Evolutionary conservation across 92 coral and sea anemone genomes (phyloP).

Genomic region (Galaxea fascicularis): DNA sequence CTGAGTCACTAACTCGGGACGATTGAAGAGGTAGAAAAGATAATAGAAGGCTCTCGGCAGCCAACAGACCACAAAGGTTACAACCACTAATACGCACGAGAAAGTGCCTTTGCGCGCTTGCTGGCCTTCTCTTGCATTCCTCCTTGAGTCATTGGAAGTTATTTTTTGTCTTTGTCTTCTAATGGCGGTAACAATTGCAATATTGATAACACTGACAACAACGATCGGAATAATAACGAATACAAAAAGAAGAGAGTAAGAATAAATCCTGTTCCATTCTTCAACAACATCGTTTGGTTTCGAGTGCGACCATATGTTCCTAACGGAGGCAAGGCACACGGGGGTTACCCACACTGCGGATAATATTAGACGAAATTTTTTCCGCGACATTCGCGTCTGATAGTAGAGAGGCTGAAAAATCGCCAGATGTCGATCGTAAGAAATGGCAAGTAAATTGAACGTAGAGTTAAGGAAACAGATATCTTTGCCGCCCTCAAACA

Average conservation of each 20-base stretch:
- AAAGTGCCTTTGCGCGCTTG: constrained; percentile 61
- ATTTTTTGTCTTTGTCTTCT: constrained; percentile 46
- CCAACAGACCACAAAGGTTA: constrained; percentile 68
- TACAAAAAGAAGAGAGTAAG: constrained; percentile 40
- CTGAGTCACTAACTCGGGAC: constrained; percentile 46
- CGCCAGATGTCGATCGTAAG: constrained; percentile 77
- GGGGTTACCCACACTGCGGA: constrained; percentile 64
- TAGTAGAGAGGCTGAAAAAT: constrained; percentile 78
- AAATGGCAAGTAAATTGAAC: constrained; percentile 73
- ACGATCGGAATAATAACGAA: constrained; percentile 66
- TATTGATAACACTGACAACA: constrained; percentile 47
- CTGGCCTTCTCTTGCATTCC: neutral
- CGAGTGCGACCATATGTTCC: constrained; percentile 61
- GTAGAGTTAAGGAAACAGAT: constrained; percentile 62
- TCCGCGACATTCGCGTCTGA: constrained; percentile 50
- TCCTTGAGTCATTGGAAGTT: neutral
- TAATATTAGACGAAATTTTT: constrained; percentile 47
- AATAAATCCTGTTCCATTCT: constrained; percentile 56
- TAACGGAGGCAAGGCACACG: constrained; percentile 37
- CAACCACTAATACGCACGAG: constrained; percentile 61
- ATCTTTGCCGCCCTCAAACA: constrained; percentile 74
- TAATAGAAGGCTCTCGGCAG: constrained; percentile 65
- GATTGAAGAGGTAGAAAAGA: constrained; percentile 45
- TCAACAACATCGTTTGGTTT: constrained; percentile 17
- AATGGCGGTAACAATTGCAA: constrained; percentile 55